A percentile compares a stretch with the other conserved stretches of the same genome.
These are phyloP conservation scores for Oophaga pumilio DNA, from an alignment of 2,113 vertebrate genomes.

Conservation along the genomic window DNA sequence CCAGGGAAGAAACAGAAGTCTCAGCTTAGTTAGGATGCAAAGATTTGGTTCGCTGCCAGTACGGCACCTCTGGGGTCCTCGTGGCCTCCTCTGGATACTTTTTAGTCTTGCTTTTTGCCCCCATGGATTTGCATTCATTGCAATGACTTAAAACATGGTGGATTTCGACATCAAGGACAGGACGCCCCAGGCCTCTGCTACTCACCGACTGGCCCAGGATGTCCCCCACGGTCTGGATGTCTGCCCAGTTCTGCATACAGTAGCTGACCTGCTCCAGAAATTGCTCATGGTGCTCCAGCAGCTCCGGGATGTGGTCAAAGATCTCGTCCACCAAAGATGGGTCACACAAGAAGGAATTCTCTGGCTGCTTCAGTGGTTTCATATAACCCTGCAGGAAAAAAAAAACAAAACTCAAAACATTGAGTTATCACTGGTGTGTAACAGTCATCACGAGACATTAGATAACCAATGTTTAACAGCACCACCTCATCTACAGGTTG, in stretches of 20 bases:
- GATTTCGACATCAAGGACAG: background rate
- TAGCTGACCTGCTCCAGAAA: conserved; percentile 90
- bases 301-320: conserved; percentile 96
- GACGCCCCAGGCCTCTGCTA: background rate
- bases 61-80: background rate
- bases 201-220: conserved; percentile 93
- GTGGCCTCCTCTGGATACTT: background rate
- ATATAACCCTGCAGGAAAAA: conserved; percentile 83
- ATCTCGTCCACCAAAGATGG: conserved; percentile 94
- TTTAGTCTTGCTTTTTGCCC: background rate
- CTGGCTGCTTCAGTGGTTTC: conserved; percentile 94
- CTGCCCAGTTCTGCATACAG: conserved; percentile 91
- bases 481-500: too few relatives aligned
- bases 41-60: background rate
- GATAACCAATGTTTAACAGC: too few relatives aligned
- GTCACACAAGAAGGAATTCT: conserved; percentile 87
- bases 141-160: background rate
- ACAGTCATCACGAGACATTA: background rate
- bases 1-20: background rate
- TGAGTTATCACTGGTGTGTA: background rate
- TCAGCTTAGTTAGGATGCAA: too few relatives aligned
- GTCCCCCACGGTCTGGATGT: conserved; percentile 91
- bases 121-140: background rate
- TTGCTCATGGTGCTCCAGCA: conserved; percentile 94
- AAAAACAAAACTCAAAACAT: background rate